phyloP scores from a whole-genome alignment of 1,140 invertebrate genomes.

The Drosophila triauraria region DNA sequence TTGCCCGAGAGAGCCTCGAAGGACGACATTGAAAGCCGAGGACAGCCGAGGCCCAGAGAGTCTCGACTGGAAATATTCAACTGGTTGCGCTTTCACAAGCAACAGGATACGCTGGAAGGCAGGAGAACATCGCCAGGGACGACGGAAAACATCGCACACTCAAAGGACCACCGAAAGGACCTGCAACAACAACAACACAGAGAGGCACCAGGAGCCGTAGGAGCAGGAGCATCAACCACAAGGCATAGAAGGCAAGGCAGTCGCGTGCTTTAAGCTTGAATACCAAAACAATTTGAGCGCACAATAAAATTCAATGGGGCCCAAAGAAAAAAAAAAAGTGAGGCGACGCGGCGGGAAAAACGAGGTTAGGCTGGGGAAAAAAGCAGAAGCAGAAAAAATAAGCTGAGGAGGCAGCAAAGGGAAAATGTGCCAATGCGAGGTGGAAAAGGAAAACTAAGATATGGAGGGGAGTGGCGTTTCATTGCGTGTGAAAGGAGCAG shows the following conservation, averaged over 20 bases:
- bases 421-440: slow-evolving; percentile 67
- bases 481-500: slow-evolving; percentile 80
- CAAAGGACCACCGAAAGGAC: slow-evolving; percentile 17
- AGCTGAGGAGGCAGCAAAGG: slow-evolving; percentile 59
- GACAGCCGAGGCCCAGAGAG: slow-evolving; percentile 50
- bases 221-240: slow-evolving; percentile 31
- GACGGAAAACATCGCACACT: slow-evolving; percentile 19
- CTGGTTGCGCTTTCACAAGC: slow-evolving; percentile 80
- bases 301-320: slow-evolving; percentile 80
- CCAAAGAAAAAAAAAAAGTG: slow-evolving; percentile 40
- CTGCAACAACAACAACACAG: slow-evolving; percentile 28
- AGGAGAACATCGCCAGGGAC: slow-evolving; percentile 64
- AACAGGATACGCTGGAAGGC: slow-evolving; percentile 80
- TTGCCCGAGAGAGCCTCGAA: slow-evolving; percentile 19
- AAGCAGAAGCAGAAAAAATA: slow-evolving; percentile 20
- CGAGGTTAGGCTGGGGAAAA: slow-evolving; percentile 14
- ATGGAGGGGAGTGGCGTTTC: slow-evolving; percentile 11
- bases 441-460: slow-evolving; percentile 20
- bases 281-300: slow-evolving; percentile 82
- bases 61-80: slow-evolving; percentile 74
- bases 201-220: background rate
- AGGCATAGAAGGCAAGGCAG: slow-evolving; percentile 45
- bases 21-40: slow-evolving; percentile 63
- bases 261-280: slow-evolving; percentile 82
- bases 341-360: slow-evolving; percentile 17